Conservation (phyloP, 2,888 invertebrate species). For the Pegoplata infirma region DNA sequence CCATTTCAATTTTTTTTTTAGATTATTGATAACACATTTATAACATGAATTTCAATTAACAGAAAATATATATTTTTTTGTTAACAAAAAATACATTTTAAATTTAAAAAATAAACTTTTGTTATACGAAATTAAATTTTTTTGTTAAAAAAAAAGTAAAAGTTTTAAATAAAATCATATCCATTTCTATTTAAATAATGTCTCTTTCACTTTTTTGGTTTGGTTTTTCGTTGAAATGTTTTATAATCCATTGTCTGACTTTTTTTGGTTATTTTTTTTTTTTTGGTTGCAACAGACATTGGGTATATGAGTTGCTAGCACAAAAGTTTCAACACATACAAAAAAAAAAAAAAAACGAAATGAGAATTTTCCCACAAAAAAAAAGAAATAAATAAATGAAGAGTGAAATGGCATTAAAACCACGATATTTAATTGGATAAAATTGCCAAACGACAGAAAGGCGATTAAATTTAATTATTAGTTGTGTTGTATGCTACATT, state of each 20-base stretch:
- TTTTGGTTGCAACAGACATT: not conserved
- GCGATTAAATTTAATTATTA: constrained; percentile 67
- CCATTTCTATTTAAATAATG: not conserved
- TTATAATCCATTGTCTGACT: not conserved
- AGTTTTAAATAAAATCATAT: not conserved
- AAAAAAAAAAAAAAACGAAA: not conserved
- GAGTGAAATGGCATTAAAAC: constrained; percentile 63
- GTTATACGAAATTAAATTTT: not conserved
- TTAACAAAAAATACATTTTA: not conserved
- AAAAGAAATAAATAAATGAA: constrained; percentile 58
- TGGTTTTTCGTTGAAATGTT: not conserved
- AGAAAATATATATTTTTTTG: not conserved
- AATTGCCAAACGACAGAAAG: constrained; percentile 65
- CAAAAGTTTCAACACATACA: not conserved
- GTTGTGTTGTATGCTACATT: constrained; percentile 47
- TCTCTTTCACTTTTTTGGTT: not conserved
- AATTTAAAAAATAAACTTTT: not conserved
- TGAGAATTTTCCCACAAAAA: too few species aligned
- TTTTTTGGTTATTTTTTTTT: too few species aligned
- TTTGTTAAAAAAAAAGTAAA: not conserved
- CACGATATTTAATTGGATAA: constrained; percentile 66
- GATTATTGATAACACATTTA: not conserved
- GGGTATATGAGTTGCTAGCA: not conserved
- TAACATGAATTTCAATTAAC: not conserved
- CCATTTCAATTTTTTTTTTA: not conserved